A percentile compares a stretch with the other conserved stretches of the same genome.
These are phyloP conservation scores for Martes martes DNA, from an alignment of 2,113 vertebrate genomes.

Conservation along the genomic window DNA sequence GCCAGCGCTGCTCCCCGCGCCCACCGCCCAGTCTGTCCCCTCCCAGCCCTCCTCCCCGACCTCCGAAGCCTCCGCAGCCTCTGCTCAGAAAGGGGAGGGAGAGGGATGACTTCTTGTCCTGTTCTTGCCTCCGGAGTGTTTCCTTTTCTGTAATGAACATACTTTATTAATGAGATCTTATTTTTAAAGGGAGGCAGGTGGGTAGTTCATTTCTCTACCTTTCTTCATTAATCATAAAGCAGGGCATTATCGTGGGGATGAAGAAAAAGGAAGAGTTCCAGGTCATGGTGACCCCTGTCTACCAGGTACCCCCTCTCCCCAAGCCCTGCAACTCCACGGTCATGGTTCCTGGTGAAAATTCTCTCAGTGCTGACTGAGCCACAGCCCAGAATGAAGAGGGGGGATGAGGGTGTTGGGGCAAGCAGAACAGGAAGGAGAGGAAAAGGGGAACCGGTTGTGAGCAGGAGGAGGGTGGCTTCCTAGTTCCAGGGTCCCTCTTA, in stretches of 20 bases:
- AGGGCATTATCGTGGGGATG: neutral
- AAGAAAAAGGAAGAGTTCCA: neutral
- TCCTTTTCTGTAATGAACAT: neutral
- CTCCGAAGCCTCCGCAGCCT: neutral
- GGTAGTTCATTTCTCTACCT: neutral
- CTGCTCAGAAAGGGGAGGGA: neutral
- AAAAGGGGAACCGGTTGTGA: neutral
- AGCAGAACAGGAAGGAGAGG: neutral
- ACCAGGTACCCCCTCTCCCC: too few relatives aligned
- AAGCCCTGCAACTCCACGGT: neutral
- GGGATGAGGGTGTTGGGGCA: neutral
- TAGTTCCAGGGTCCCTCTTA: accelerated
- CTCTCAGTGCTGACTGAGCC: neutral
- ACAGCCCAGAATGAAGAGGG: neutral
- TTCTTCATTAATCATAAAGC: neutral
- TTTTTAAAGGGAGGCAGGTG: neutral
- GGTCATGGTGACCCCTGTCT: neutral
- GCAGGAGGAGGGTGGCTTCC: neutral
- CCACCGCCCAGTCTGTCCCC: accelerated
- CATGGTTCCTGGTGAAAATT: neutral
- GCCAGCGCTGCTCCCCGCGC: accelerated
- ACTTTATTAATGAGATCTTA: neutral
- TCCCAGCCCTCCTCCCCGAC: neutral
- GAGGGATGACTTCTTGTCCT: neutral
- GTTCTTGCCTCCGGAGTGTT: neutral